Conservation (phyloP, 2,888 invertebrate species). For the Parnassius glacialis region DNA sequence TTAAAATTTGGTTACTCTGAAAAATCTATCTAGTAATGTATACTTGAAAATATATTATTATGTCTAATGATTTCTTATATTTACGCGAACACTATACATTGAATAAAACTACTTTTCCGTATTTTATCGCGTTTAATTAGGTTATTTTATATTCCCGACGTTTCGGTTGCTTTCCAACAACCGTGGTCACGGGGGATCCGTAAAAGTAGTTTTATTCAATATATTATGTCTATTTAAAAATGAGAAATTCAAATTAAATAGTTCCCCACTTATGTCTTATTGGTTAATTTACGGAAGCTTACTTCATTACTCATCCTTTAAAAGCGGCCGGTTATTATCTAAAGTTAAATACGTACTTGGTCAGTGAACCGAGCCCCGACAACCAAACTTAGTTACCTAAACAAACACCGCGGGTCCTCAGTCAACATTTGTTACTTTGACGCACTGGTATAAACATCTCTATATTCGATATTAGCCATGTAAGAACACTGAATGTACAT, state of each 20-base stretch:
- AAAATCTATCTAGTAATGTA: no score
- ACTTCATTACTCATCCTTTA: slow-evolving; percentile 55
- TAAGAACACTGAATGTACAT: slow-evolving; percentile 4
- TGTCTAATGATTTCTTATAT: no score
- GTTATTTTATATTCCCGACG: no score
- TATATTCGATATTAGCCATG: slow-evolving; percentile 20
- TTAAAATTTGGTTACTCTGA: no score
- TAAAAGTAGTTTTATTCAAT: no score
- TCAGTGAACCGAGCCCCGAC: slow-evolving; percentile 60
- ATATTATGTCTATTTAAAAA: no score
- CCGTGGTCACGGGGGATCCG: no score
- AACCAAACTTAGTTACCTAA: slow-evolving; percentile 71
- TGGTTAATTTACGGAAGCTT: slow-evolving; percentile 38
- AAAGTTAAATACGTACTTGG: slow-evolving; percentile 61
- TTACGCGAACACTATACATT: no score
- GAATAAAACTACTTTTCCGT: no score
- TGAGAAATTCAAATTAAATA: neutral
- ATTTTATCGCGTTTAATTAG: no score
- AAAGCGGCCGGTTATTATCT: slow-evolving; percentile 53
- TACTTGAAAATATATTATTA: no score
- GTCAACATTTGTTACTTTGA: slow-evolving; percentile 56
- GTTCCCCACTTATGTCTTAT: slow-evolving; percentile 15
- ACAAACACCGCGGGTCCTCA: slow-evolving; percentile 63
- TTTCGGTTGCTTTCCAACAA: no score
- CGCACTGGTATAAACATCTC: slow-evolving; percentile 26